Evolutionary conservation across 2,888 invertebrate species (phyloP).

Genomic region (Stenotaenia linearis): DNA sequence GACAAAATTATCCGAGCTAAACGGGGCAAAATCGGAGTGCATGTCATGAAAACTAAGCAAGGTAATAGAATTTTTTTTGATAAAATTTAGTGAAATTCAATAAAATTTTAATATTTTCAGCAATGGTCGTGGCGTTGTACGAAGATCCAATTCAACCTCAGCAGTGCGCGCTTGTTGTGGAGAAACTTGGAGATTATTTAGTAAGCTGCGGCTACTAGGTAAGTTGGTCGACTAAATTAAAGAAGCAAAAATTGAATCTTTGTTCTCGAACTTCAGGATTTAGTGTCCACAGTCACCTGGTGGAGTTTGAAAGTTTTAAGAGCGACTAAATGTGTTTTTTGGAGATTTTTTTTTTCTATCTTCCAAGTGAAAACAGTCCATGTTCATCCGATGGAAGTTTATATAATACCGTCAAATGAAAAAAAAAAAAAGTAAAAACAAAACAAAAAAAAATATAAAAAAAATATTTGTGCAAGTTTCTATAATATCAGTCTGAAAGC

Average conservation of each 20-base stretch:
- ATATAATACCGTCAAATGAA: constrained; percentile 9
- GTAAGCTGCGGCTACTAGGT: constrained; percentile 88
- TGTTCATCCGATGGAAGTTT: background rate
- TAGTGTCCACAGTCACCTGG: background rate
- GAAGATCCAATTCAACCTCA: constrained; percentile 95
- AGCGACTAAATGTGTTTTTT: background rate
- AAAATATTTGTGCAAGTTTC: constrained; percentile 9
- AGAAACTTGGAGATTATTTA: constrained; percentile 96
- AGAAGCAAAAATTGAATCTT: background rate
- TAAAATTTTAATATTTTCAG: constrained; percentile 51
- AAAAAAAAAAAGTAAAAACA: background rate
- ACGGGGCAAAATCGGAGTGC: constrained; percentile 86
- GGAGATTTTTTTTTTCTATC: constrained; percentile 2
- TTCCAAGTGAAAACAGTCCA: background rate
- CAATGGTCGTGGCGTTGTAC: constrained; percentile 88
- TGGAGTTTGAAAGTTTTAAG: background rate
- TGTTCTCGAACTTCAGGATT: background rate
- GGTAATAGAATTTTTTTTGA: constrained; percentile 50
- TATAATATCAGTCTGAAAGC: constrained; percentile 9
- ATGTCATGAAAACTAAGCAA: constrained; percentile 94
- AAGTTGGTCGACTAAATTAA: background rate
- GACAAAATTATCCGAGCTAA: constrained; percentile 90
- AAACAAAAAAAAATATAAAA: background rate
- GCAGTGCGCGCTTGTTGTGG: constrained; percentile 92
- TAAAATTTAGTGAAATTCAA: background rate